Evolutionary conservation across 1,140 invertebrate species (phyloP).

Genomic region (Sinonovacula constricta): DNA sequence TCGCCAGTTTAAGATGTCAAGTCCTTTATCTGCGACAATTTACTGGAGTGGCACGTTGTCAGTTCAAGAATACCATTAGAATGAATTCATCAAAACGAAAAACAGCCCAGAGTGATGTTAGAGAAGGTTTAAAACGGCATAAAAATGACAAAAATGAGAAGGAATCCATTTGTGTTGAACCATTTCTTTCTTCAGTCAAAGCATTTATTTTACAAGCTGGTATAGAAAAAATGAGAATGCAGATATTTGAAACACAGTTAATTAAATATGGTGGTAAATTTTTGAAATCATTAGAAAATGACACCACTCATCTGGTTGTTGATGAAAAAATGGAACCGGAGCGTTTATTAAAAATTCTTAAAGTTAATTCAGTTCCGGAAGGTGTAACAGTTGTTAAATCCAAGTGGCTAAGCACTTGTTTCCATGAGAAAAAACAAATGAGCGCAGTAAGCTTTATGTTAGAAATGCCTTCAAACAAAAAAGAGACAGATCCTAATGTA

Average conservation of each 20-base stretch:
- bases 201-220: constrained; percentile 70
- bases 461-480: neutral
- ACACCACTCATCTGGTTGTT: constrained; percentile 68
- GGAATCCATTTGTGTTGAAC: neutral
- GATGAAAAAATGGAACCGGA: constrained; percentile 74
- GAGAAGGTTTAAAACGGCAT: neutral
- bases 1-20: no score
- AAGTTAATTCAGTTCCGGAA: constrained; percentile 58
- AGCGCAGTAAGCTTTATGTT: neutral
- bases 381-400: constrained; percentile 68
- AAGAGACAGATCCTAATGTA: neutral
- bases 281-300: constrained; percentile 43
- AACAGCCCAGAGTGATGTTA: neutral
- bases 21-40: no score
- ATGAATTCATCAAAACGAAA: neutral
- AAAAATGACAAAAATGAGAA: neutral
- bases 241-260: constrained; percentile 72
- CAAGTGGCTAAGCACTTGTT: constrained; percentile 75
- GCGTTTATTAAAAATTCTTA: constrained; percentile 67
- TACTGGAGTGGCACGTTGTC: no score
- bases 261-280: constrained; percentile 68
- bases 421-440: constrained; percentile 28
- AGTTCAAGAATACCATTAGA: no score
- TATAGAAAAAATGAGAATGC: constrained; percentile 73
- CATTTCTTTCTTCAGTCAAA: constrained; percentile 53